phyloP scores from a whole-genome alignment of 1,140 invertebrate genomes.

The Drosophila malerkotliana region DNA sequence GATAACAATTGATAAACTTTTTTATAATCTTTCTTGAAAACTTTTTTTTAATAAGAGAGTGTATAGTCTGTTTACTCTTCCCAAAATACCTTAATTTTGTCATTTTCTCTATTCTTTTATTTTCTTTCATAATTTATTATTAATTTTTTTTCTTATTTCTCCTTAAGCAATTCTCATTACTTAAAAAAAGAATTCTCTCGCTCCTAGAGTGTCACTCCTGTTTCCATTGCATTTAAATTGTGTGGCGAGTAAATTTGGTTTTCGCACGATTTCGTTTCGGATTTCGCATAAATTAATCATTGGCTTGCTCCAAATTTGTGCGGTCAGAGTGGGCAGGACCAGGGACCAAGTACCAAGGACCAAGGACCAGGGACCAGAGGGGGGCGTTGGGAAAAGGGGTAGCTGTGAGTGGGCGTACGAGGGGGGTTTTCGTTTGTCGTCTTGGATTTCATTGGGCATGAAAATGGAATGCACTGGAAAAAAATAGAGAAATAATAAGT shows the following conservation, averaged over 20 bases:
- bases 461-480: background rate
- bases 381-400: background rate
- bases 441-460: constrained; percentile 2
- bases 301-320: constrained; percentile 43
- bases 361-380: background rate
- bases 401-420: background rate
- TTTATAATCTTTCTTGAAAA: too few species aligned
- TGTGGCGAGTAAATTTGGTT: constrained; percentile 61
- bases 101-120: background rate
- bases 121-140: background rate
- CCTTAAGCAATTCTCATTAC: background rate
- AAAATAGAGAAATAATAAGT: background rate
- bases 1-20: too few species aligned
- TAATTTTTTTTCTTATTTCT: background rate
- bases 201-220: constrained; percentile 7
- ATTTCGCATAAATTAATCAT: constrained; percentile 69
- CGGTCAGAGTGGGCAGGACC: constrained; percentile 14
- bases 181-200: too few species aligned
- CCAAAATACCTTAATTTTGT: too few species aligned
- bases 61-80: too few species aligned
- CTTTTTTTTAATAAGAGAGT: too few species aligned
- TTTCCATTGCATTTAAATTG: constrained; percentile 26
- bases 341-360: background rate
- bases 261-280: constrained; percentile 73
- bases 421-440: background rate